phyloP scores from a whole-genome alignment of 2,113 vertebrate genomes.

The Origma solitaria region DNA sequence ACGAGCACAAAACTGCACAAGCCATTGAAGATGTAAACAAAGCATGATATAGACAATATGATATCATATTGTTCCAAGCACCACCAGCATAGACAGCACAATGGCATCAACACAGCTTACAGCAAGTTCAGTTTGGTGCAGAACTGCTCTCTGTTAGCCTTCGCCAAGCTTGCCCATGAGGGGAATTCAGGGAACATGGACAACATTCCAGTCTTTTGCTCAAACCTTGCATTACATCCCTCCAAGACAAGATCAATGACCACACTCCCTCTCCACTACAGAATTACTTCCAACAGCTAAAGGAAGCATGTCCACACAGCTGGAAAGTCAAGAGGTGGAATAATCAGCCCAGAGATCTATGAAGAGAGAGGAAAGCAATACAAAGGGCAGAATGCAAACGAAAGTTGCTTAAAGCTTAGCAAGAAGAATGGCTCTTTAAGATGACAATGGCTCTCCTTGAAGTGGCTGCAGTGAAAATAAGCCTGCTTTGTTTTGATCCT shows the following conservation, averaged over 20 bases:
- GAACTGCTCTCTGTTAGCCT: background rate
- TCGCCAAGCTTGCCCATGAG: accelerated
- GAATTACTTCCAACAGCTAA: background rate
- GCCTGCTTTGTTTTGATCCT: conserved; percentile 38
- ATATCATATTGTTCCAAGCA: background rate
- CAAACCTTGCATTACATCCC: background rate
- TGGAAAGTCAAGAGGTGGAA: background rate
- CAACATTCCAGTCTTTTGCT: background rate
- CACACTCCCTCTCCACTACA: background rate
- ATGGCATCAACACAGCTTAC: background rate
- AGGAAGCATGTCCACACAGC: background rate
- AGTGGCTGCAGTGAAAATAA: background rate
- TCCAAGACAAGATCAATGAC: background rate
- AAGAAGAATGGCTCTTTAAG: conserved; percentile 38
- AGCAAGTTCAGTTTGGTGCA: background rate
- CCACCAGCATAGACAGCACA: background rate
- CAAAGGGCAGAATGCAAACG: background rate
- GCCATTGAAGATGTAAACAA: background rate
- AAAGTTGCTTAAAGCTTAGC: conserved; percentile 23
- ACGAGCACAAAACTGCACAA: background rate
- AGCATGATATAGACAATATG: background rate
- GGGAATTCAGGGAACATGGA: background rate
- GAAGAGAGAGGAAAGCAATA: background rate
- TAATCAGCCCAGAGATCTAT: background rate
- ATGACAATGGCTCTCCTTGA: background rate